A percentile compares a stretch with the other conserved stretches of the same genome.
phyloP scores from a whole-genome alignment of 2,113 vertebrate species.

The Apodemus speciosus region DNA sequence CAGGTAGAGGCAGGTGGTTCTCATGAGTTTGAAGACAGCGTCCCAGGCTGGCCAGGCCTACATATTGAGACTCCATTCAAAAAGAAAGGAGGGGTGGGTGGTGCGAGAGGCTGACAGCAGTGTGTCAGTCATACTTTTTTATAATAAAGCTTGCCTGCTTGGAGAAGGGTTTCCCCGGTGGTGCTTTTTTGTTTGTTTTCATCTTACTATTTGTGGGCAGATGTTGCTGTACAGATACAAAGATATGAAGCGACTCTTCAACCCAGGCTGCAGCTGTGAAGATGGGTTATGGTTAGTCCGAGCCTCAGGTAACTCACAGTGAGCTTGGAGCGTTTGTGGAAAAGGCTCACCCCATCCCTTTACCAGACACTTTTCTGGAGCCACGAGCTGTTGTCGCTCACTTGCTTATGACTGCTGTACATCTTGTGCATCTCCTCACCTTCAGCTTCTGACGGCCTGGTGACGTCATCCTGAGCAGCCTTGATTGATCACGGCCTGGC shows the following conservation, averaged over 20 bases:
- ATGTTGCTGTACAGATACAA: constrained; percentile 8
- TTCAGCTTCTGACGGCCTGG: neutral
- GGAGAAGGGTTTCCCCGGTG: neutral
- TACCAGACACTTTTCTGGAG: neutral
- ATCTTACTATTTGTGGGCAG: neutral
- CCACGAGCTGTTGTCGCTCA: neutral
- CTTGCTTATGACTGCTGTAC: neutral
- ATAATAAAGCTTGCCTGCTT: neutral
- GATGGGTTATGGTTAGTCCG: neutral
- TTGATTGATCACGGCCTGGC: neutral
- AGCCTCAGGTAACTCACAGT: neutral
- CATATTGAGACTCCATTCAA: neutral
- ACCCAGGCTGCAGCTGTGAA: neutral
- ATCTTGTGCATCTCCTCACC: neutral
- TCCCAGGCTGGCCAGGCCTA: neutral
- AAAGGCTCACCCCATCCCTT: neutral
- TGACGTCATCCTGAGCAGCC: neutral
- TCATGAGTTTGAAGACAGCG: neutral
- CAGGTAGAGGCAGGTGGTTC: neutral
- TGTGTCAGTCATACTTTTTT: neutral
- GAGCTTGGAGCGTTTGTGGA: constrained; percentile 41
- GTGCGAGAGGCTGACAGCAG: neutral
- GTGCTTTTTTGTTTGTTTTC: too few species aligned
- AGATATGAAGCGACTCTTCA: constrained; percentile 24
- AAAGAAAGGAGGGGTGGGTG: neutral